Evolutionary conservation across 2,888 invertebrate species (phyloP).

Genomic region (Ormyrus thymus): DNA sequence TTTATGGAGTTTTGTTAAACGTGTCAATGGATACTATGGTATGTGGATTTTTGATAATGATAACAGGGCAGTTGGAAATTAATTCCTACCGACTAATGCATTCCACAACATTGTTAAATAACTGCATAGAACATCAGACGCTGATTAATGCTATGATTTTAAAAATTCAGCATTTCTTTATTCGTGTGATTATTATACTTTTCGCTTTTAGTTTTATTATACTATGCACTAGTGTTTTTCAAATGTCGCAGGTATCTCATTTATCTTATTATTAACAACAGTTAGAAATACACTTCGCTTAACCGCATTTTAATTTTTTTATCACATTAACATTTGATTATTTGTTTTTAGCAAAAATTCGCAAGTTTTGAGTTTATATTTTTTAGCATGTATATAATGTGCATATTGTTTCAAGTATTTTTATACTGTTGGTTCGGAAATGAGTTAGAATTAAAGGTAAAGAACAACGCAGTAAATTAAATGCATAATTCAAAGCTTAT

Average conservation of each 20-base stretch:
- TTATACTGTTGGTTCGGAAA: conserved; percentile 53
- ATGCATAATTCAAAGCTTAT: background rate
- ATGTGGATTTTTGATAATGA: conserved; percentile 47
- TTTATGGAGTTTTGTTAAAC: conserved; percentile 44
- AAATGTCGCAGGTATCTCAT: conserved; percentile 46
- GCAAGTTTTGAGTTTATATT: conserved; percentile 41
- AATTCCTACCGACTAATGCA: conserved; percentile 26
- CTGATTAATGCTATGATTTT: conserved; percentile 23
- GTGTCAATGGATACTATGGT: conserved; percentile 50
- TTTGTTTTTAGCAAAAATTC: conserved; percentile 28
- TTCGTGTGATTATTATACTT: conserved; percentile 37
- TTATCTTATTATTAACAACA: background rate
- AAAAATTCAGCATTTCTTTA: conserved; percentile 48
- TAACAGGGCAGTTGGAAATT: conserved; percentile 44
- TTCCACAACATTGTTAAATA: background rate
- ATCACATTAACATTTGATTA: background rate
- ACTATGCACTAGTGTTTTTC: conserved; percentile 46
- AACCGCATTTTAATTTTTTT: background rate
- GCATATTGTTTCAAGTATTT: conserved; percentile 42
- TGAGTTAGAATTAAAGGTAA: conserved; percentile 42
- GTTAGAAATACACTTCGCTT: background rate
- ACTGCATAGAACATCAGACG: conserved; percentile 41
- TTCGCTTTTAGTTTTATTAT: conserved; percentile 51
- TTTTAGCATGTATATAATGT: conserved; percentile 23
- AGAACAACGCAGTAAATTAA: background rate